phyloP scores from a whole-genome alignment of 2,888 invertebrate genomes.

The Drosophila putrida region DNA sequence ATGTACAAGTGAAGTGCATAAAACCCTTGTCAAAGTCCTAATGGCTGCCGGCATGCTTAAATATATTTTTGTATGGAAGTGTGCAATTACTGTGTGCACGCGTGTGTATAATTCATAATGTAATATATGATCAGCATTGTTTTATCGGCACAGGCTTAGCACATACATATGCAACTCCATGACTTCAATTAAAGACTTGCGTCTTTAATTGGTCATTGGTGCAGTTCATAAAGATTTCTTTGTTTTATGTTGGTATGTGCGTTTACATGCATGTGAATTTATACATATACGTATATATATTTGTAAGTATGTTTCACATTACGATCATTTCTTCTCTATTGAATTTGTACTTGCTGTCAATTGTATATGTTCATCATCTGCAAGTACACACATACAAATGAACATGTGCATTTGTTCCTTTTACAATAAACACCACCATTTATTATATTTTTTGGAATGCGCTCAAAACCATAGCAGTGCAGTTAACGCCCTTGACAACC shows the following conservation, averaged over 20 bases:
- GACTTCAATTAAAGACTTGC: conserved; percentile 16
- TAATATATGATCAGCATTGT: conserved; percentile 16
- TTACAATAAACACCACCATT: conserved; percentile 42
- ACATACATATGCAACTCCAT: conserved; percentile 3
- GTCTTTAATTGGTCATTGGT: conserved; percentile 15
- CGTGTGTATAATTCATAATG: conserved; percentile 15
- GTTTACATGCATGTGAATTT: not conserved
- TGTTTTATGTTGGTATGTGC: conserved; percentile 2
- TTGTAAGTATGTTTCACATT: conserved; percentile 9
- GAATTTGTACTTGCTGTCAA: conserved; percentile 7
- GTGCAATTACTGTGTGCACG: conserved; percentile 27
- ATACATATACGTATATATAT: not conserved
- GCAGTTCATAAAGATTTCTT: conserved; percentile 27
- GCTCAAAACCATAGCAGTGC: conserved; percentile 54
- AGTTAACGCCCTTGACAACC: conserved; percentile 76
- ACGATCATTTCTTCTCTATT: conserved; percentile 18
- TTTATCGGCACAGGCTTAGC: conserved; percentile 18
- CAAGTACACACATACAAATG: conserved; percentile 1
- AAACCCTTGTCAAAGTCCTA: conserved; percentile 19
- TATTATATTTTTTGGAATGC: conserved; percentile 26
- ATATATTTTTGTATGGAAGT: conserved; percentile 20
- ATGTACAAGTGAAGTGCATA: not conserved
- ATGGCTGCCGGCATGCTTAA: conserved; percentile 22
- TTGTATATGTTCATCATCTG: not conserved
- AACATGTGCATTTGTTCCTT: conserved; percentile 23